Conservation (phyloP, 35 echinoderm and acorn worm genomes). For the Ptychodera flava region DNA sequence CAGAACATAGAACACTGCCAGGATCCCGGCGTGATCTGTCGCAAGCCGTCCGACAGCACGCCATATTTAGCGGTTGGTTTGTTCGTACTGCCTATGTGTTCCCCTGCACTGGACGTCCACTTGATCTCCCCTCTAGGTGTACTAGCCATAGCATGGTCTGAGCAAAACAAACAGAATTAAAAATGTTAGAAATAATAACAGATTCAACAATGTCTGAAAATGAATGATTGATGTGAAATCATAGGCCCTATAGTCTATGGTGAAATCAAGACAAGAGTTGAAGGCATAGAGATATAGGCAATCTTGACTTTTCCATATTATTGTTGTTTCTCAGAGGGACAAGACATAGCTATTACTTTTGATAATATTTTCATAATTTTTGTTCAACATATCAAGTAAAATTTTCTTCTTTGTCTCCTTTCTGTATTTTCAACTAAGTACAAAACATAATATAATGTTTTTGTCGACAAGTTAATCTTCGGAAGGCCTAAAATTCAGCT, state of each 20-base stretch:
- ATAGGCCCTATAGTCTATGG: background rate
- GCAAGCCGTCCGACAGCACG: slow-evolving; percentile 51
- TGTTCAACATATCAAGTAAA: no score
- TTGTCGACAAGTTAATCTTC: no score
- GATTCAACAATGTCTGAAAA: background rate
- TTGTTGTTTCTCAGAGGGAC: background rate
- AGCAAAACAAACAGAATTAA: background rate
- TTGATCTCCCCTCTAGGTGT: background rate
- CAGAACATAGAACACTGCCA: slow-evolving; percentile 88
- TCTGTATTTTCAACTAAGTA: no score
- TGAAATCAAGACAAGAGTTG: background rate
- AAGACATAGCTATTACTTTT: no score
- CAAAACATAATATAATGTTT: no score
- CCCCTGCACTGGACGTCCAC: slow-evolving; percentile 16
- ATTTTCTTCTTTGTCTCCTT: no score
- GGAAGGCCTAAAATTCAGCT: no score
- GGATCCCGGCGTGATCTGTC: slow-evolving; percentile 62
- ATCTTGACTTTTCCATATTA: background rate
- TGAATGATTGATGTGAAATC: background rate
- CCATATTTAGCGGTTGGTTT: slow-evolving; percentile 77
- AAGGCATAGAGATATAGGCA: background rate
- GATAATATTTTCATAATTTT: no score
- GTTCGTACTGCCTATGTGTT: slow-evolving; percentile 71
- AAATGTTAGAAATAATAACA: background rate
- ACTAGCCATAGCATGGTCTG: background rate